Evolutionary conservation across 2,113 vertebrate genomes (phyloP).

Genomic region (Cochlearius cochlearius): DNA sequence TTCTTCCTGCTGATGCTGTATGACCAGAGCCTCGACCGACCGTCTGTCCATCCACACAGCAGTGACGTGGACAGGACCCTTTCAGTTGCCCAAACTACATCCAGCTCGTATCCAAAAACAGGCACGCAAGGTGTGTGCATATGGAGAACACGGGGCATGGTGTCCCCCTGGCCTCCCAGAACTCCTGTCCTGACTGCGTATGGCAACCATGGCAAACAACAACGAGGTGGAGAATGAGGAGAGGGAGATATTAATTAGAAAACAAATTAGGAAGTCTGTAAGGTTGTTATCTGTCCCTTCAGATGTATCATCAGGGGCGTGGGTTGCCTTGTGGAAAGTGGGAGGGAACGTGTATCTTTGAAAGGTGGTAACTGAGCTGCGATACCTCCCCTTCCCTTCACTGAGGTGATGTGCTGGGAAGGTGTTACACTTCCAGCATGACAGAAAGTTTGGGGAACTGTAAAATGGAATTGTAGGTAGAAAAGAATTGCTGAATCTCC

Average conservation of each 20-base stretch:
- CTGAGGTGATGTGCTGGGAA: not conserved
- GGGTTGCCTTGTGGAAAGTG: no score
- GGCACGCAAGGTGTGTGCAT: fast-evolving
- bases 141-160: fast-evolving
- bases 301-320: not conserved
- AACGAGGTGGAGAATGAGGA: fast-evolving
- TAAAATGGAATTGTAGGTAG: not conserved
- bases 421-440: fast-evolving
- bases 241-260: not conserved
- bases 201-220: not conserved
- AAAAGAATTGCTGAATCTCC: not conserved
- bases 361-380: no score
- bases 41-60: not conserved
- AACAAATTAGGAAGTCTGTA: not conserved
- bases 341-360: not conserved
- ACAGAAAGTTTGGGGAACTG: not conserved
- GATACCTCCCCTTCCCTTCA: not conserved
- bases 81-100: not conserved
- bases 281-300: not conserved
- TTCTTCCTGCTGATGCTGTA: not conserved
- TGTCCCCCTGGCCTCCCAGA: not conserved
- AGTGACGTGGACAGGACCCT: not conserved
- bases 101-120: not conserved
- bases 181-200: fast-evolving
- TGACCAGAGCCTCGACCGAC: not conserved